Evolutionary conservation across 2,797 vertebrate genomes (phyloP), one percentile per base, ranked within the genome.

Genomic region (Synaphobranchus kaupii): DNA sequence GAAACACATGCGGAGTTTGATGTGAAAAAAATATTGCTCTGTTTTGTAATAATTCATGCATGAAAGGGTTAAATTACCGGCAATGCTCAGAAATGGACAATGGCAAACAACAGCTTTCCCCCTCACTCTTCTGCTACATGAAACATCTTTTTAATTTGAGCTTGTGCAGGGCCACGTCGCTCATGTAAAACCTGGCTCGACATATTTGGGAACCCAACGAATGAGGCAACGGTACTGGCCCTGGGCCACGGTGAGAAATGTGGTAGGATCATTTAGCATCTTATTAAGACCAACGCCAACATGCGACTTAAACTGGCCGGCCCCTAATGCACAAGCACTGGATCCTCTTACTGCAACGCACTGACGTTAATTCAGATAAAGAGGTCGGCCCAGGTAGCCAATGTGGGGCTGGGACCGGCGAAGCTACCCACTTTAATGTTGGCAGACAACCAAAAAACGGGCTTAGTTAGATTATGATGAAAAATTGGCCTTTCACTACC

Each of bases 301-400:
- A 31, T 81, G 50, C 34, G 48, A 85, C 81, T 85, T 85, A 34
- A 52, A 48, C 63, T 58, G 52, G 52, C 81, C 87, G 44, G 86
- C 90, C 88, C 88, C 39, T 39, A 86, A 91, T 28, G 63, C 34
- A 81, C 47, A n/a, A 22, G 4, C 12, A 17, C 83, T 20, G 56
- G 20, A 4, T 39, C 12, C 85, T 88, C 82, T 87, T 54, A 28
- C 78, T 39, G 58, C 87, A 88, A 87, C 88, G 88, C 84, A 82
- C 87, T 89, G 86, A 66, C 56, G 83, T 86, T 89, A 90, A 93
- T 89, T 90, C 90, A 89, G 89, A 90, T 80, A 81, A 92, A 90
- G 86, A 88, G 88, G 87, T 73, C 80, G 82, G 47, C 88, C 81
- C 78, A 89, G 78, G 71, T 50, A 28, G 89, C 85, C 63, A 28